A percentile compares a stretch with the other conserved stretches of the same genome.
Conservation (phyloP, 2,888 invertebrate genomes). For the Clistopyga incitator region DNA sequence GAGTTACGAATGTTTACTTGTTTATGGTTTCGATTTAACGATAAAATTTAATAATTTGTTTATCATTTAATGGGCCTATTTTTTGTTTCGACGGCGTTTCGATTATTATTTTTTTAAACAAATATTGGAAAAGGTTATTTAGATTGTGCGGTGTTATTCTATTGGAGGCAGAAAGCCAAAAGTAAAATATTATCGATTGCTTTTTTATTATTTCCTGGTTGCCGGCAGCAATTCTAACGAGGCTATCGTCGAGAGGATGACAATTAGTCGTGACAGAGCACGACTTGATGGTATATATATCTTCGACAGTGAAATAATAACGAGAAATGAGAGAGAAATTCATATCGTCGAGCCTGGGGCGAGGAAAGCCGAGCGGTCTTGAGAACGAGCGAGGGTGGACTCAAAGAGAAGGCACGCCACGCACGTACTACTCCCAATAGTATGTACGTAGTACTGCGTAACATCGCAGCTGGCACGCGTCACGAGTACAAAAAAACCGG, state of each 20-base stretch:
- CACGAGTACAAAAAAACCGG: slow-evolving; percentile 57
- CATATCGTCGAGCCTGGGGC: slow-evolving; percentile 50
- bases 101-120: too few relatives aligned
- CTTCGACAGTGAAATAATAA: slow-evolving; percentile 58
- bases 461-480: slow-evolving; percentile 66
- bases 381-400: slow-evolving; percentile 60
- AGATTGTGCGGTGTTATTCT: too few relatives aligned
- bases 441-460: slow-evolving; percentile 16
- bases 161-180: too few relatives aligned
- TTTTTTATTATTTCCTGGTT: not conserved
- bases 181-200: too few relatives aligned
- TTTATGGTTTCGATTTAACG: too few relatives aligned
- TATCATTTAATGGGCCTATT: too few relatives aligned
- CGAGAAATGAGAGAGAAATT: slow-evolving; percentile 43
- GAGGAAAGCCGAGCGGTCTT: slow-evolving; percentile 58
- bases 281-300: slow-evolving; percentile 33
- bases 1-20: too few relatives aligned
- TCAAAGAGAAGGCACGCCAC: slow-evolving; percentile 28
- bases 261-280: slow-evolving; percentile 37
- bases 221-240: slow-evolving; percentile 16
- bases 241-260: slow-evolving; percentile 1
- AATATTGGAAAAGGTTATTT: too few relatives aligned
- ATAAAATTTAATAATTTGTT: too few relatives aligned
- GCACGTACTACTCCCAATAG: slow-evolving; percentile 6
- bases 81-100: too few relatives aligned